Conservation (phyloP, 1,140 invertebrate species). For the Anastatus disparis region DNA sequence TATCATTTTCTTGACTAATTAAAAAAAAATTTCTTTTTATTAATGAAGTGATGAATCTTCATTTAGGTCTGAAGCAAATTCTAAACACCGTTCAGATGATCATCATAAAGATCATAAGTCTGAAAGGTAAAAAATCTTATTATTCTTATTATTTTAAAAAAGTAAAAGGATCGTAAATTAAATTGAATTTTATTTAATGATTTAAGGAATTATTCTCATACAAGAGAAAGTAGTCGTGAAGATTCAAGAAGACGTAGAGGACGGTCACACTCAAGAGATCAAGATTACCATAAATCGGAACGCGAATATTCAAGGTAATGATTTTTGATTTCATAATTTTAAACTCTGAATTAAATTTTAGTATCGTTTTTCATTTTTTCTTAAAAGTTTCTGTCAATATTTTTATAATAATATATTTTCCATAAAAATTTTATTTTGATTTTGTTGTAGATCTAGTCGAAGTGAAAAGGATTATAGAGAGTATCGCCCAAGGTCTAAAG, state of each 20-base stretch:
- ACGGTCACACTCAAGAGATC: constrained; percentile 12
- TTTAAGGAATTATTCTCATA: constrained; percentile 2
- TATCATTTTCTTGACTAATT: too few species aligned
- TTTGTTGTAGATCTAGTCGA: too few species aligned
- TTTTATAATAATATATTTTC: too few species aligned
- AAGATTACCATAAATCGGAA: constrained; percentile 12
- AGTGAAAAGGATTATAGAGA: constrained; percentile 21
- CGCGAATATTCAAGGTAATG: constrained; percentile 8
- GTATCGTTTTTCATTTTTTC: not conserved
- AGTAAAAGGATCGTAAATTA: too few species aligned
- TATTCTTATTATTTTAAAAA: too few species aligned
- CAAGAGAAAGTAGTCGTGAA: not conserved
- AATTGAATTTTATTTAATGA: not conserved
- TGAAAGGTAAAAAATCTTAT: not conserved
- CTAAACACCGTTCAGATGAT: not conserved
- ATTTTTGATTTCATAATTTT: not conserved
- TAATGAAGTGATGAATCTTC: too few species aligned
- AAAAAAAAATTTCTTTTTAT: too few species aligned
- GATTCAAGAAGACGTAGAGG: not conserved
- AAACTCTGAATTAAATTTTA: not conserved
- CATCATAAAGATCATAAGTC: constrained; percentile 16
- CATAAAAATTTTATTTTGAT: too few species aligned
- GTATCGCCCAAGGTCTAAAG: not conserved
- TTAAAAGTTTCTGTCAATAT: too few species aligned
- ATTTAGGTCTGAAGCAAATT: constrained; percentile 1